These are phyloP conservation scores for Calidris pugnax DNA, from an alignment of 2,113 vertebrate genomes.

Conservation along the genomic window DNA sequence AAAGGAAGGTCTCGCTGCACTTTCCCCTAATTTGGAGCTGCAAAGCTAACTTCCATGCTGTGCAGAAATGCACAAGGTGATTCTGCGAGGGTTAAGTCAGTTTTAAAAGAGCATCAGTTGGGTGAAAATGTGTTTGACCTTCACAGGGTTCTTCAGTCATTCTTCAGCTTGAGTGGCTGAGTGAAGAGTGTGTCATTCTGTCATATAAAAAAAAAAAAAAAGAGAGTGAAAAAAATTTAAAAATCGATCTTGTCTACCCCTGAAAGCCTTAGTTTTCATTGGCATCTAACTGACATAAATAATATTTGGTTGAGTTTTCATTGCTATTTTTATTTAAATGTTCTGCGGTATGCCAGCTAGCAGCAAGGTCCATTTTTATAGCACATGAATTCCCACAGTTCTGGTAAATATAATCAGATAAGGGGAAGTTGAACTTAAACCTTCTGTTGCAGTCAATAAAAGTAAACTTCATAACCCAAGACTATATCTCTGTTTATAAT, in stretches of 20 bases:
- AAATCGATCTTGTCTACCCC: conserved; percentile 70
- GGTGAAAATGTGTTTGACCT: conserved; percentile 73
- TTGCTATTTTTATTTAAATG: conserved; percentile 76
- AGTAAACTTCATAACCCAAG: conserved; percentile 41
- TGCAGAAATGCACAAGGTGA: conserved; percentile 20
- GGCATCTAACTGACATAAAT: conserved; percentile 74
- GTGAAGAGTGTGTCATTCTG: conserved; percentile 76
- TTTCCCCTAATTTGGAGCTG: conserved; percentile 24
- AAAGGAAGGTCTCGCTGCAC: neutral
- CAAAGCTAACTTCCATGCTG: neutral
- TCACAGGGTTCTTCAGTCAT: conserved; percentile 68
- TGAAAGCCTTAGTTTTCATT: conserved; percentile 71
- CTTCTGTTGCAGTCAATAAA: conserved; percentile 41
- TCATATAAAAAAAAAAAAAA: conserved; percentile 64
- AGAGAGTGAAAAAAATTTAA: conserved; percentile 62
- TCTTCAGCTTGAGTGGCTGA: conserved; percentile 77
- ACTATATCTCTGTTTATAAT: conserved; percentile 32
- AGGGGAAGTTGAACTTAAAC: conserved; percentile 52
- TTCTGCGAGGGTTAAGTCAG: conserved; percentile 32
- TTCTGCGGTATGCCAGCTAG: conserved; percentile 36
- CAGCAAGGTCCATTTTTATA: conserved; percentile 40
- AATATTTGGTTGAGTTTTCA: conserved; percentile 63
- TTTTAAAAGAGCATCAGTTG: conserved; percentile 59
- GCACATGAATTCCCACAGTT: conserved; percentile 1
- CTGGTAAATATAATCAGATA: conserved; percentile 62